phyloP scores from a whole-genome alignment of 1,140 invertebrate species.

The Trichonephila clavata region DNA sequence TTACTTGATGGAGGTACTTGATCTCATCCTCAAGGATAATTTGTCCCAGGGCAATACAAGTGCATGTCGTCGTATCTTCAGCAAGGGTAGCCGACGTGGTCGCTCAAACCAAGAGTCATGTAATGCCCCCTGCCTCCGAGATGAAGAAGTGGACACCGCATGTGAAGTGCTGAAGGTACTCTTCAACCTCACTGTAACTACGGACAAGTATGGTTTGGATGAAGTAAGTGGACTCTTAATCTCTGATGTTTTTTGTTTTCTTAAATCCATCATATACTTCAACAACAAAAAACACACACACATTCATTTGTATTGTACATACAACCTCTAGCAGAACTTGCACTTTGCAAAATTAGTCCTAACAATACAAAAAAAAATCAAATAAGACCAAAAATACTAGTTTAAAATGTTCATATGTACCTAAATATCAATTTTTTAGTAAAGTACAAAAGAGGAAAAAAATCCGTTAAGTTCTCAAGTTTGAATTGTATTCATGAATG shows the following conservation, averaged over 20 bases:
- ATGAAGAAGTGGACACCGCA: conserved; percentile 87
- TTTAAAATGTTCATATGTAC: too few species aligned
- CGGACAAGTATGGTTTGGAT: conserved; percentile 81
- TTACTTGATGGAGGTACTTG: conserved; percentile 89
- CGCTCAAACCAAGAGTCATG: not conserved
- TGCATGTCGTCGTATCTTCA: conserved; percentile 67
- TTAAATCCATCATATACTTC: too few species aligned
- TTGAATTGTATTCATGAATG: too few species aligned
- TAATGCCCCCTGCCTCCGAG: conserved; percentile 78
- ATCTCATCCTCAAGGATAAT: conserved; percentile 85
- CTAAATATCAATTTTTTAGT: too few species aligned
- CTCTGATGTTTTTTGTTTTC: not conserved
- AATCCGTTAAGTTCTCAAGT: too few species aligned
- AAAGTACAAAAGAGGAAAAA: too few species aligned
- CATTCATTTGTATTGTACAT: too few species aligned
- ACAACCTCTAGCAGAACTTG: too few species aligned
- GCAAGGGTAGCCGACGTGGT: conserved; percentile 62
- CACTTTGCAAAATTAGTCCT: too few species aligned
- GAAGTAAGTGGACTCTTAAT: conserved; percentile 79
- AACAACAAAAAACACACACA: too few species aligned
- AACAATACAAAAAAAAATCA: too few species aligned
- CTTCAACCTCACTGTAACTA: conserved; percentile 90
- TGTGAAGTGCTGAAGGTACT: conserved; percentile 94
- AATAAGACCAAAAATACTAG: too few species aligned
- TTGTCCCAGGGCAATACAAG: conserved; percentile 80